Base-by-base conservation (phyloP, 2,888 invertebrate species). In the Mamestra brassicae region DNA sequence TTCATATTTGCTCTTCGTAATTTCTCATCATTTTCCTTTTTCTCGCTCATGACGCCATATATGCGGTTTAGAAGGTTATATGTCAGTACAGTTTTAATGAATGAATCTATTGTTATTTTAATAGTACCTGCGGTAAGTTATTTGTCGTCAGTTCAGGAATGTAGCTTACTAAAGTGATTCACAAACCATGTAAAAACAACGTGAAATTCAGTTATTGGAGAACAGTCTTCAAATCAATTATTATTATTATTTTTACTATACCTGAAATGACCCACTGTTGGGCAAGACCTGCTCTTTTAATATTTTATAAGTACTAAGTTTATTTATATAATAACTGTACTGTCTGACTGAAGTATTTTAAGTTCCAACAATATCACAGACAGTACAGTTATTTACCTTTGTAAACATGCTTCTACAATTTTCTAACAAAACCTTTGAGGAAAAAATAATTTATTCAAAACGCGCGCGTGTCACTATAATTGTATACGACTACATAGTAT, bases 41-140 rank as follows among this genome's bases (percentile, higher is more conserved):
- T 54, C 26, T 54, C 4, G 17, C 7, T 42, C 13, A 36, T 78
- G 42, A 60, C 62, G 50, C 10, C 15, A 54, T 52, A 17, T n/a
- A 50, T 63, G 70, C 38, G 63, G 79, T 75, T 75, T 55, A 4
- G 70, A 57, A 52, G 7, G 17, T 52, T 11, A 52, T 57, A 65
- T 55, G 34, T 60, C 7, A 65, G 38, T n/a, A 60, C n/a, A 42
- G 34, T 38, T 34, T 15, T 4, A 65, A 54, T 61, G 7, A 65
- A 62, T 57, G 6, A 38, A 66, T 36, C 38, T 52, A 62, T 50
- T 55, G 7, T 26, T 7, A 62, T 62, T 15, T 47, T 4, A 55
- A 54, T 74, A 54, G 11, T 26, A 62, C 38, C 4, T 50, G 42
- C 11, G 52, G 1, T 45, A 11, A 36, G 10, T 76, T 8, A 15